Base-by-base conservation (phyloP, 2,113 vertebrate species). In the Rhabdomys dilectus region DNA sequence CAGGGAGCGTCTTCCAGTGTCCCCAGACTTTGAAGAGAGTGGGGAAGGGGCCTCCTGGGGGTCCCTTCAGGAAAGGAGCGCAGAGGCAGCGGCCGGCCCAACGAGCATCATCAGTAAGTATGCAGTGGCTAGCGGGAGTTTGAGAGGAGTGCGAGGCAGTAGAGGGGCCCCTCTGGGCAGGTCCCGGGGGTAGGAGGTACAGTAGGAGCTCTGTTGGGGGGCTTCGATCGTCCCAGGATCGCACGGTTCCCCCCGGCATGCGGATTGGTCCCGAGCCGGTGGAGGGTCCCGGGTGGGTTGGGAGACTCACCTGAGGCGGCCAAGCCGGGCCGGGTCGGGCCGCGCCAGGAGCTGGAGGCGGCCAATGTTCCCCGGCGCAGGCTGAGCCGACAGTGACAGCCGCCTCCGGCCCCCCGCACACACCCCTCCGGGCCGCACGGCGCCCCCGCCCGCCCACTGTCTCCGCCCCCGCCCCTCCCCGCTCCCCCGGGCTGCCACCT, bases 361-460 rank as follows among this genome's bases (percentile, higher is more conserved):
- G 97, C 94, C 93, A 93, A 77, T 26, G 92, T 97, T 95, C 90
- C 91, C 93, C 73, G 36, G 96, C 97, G 85, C 97, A 87, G 95
- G 97, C 93, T 94, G 93, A 97, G 96, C 96, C 87, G 97, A 95
- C 96, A 96, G 95, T 97, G 97, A 97, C 97, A 97, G 93, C 97
- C 95, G 97, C 96, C 97, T 93, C 94, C 95, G 88, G 96, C 97
- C 96, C 97, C 97, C 97, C 77, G 92, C 97, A 95, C 97, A 97
- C 97, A 94, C 97, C 97, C 92, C 97, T 96, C 95, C 42, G 85
- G 97, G 95, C 95, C 73, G 87, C 97, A 22, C 76, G 51, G 95
- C 96, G 96, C 97, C 97, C 97, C 94, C 81, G 90, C 97, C 94
- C 95, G 88, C 93, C 96, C 96, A 90, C 95, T 93, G 97, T 94